Percentiles rank a stretch among this genome's conserved stretches.
phyloP scores from a whole-genome alignment of 1,140 invertebrate species.

The Polyergus mexicanus region DNA sequence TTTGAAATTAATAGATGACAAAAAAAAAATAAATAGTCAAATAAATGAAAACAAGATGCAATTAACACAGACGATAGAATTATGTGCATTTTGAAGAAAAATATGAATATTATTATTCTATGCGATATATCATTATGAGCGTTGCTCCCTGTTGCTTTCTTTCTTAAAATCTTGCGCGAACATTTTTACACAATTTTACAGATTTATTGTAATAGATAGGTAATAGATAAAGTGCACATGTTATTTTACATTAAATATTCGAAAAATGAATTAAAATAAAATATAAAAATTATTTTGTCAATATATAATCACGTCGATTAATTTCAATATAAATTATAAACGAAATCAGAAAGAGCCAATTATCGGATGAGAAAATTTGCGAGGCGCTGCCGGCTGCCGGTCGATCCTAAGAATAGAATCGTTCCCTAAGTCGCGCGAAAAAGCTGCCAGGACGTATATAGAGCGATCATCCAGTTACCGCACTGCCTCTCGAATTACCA shows the following conservation, averaged over 20 bases:
- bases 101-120: slow-evolving; percentile 4
- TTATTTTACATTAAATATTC: not conserved
- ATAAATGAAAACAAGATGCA: not conserved
- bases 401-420: slow-evolving; percentile 75
- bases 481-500: slow-evolving; percentile 81
- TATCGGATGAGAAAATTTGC: slow-evolving; percentile 74
- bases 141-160: not conserved
- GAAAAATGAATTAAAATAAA: not conserved
- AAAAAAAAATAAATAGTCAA: not conserved
- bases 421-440: slow-evolving; percentile 62
- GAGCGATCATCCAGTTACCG: slow-evolving; percentile 72
- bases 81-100: not conserved
- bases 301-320: not conserved
- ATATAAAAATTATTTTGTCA: slow-evolving; percentile 12
- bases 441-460: slow-evolving; percentile 82
- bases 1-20: not conserved
- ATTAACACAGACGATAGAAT: not conserved
- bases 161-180: not conserved
- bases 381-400: slow-evolving; percentile 71
- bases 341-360: not conserved
- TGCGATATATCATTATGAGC: not conserved
- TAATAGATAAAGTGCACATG: not conserved
- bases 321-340: not conserved
- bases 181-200: not conserved
- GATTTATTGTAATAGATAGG: not conserved